Percentiles rank a stretch among this genome's conserved stretches.
phyloP scores from a whole-genome alignment of 30 jellyfish, hydroid and myxozoan genomes.

The Aurelia coerulea region DNA sequence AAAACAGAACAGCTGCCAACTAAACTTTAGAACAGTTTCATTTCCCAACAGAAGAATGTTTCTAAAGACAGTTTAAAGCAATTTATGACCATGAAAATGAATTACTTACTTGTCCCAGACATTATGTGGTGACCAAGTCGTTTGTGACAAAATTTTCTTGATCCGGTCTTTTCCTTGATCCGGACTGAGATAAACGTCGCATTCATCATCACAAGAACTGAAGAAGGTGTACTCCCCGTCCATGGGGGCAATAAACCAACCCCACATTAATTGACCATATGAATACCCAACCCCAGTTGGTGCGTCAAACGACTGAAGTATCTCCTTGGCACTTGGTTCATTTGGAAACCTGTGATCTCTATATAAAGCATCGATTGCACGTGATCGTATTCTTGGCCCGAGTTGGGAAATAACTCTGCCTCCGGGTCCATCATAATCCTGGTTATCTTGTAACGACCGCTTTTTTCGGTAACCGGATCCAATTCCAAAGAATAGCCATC shows the following conservation, averaged over 20 bases:
- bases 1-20: too few species aligned
- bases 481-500: constrained; percentile 88
- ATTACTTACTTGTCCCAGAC: constrained; percentile 95
- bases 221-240: constrained; percentile 96
- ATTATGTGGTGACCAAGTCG: constrained; percentile 95
- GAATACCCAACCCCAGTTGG: constrained; percentile 96
- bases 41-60: too few species aligned
- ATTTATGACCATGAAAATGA: too few species aligned
- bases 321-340: constrained; percentile 95
- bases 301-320: constrained; percentile 88
- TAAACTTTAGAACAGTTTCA: too few species aligned
- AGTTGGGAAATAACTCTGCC: constrained; percentile 52
- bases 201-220: constrained; percentile 98
- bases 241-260: constrained; percentile 98
- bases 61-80: too few species aligned
- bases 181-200: constrained; percentile 94
- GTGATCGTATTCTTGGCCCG: constrained; percentile 52
- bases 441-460: constrained; percentile 62
- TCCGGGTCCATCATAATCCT: constrained; percentile 83
- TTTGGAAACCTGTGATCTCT: constrained; percentile 93
- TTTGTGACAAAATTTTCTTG: constrained; percentile 91
- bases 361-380: constrained; percentile 91
- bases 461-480: constrained; percentile 36
- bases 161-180: constrained; percentile 96
- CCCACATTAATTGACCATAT: constrained; percentile 97